Evolutionary conservation across 2,797 vertebrate species (phyloP).

Genomic region (Poecilia picta): DNA sequence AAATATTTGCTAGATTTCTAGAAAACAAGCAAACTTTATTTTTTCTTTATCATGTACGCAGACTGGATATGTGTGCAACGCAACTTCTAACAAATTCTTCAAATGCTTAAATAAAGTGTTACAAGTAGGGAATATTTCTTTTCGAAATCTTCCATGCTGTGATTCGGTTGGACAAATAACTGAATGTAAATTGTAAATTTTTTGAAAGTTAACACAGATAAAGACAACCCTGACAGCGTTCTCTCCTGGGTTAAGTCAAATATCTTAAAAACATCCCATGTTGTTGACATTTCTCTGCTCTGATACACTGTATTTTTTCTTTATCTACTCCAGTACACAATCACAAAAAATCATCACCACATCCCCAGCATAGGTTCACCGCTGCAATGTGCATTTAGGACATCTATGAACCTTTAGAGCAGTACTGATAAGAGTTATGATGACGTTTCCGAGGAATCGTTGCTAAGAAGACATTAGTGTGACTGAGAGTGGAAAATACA

Average conservation of each 20-base stretch:
- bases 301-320: constrained; percentile 23
- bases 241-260: constrained; percentile 29
- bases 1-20: constrained; percentile 40
- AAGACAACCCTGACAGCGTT: constrained; percentile 18
- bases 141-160: background rate
- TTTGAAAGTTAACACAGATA: background rate
- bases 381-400: constrained; percentile 19
- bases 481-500: constrained; percentile 73
- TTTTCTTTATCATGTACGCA: constrained; percentile 27
- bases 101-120: constrained; percentile 19
- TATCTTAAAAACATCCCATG: background rate
- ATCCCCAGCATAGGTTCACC: constrained; percentile 24
- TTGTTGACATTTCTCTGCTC: constrained; percentile 7
- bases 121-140: constrained; percentile 10
- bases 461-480: constrained; percentile 27
- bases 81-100: constrained; percentile 45
- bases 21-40: constrained; percentile 27
- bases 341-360: constrained; percentile 24
- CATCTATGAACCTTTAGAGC: constrained; percentile 30
- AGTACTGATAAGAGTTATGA: constrained; percentile 10
- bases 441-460: constrained; percentile 31
- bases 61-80: constrained; percentile 40
- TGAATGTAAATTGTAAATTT: too few species aligned
- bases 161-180: background rate
- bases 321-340: constrained; percentile 8